Percentiles rank a stretch among this genome's conserved stretches.
Conservation (phyloP, 2,797 vertebrate species). For the Rhinella marina region DNA sequence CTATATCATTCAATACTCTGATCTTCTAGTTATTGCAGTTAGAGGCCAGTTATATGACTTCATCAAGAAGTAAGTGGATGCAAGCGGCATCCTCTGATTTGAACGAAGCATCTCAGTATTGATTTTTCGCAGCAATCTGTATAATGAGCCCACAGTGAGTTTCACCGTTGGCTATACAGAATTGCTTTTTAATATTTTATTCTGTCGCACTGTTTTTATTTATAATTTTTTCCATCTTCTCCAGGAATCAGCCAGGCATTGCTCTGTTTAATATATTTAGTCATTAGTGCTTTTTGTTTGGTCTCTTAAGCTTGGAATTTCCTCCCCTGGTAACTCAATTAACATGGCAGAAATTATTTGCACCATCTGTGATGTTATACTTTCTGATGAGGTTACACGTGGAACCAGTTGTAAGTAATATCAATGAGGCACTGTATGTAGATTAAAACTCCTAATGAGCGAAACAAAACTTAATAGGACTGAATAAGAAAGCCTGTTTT, state of each 20-base stretch:
- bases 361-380: constrained; percentile 44
- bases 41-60: not conserved
- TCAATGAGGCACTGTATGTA: constrained; percentile 39
- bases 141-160: constrained; percentile 8
- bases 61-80: not conserved
- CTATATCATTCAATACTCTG: not conserved
- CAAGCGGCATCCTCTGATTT: not conserved
- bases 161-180: constrained; percentile 5
- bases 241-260: constrained; percentile 29
- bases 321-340: constrained; percentile 41
- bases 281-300: constrained; percentile 42
- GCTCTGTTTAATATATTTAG: constrained; percentile 44
- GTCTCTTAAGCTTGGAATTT: constrained; percentile 35
- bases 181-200: constrained; percentile 47
- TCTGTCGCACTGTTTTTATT: constrained; percentile 39
- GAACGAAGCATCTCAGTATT: not conserved
- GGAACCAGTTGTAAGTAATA: constrained; percentile 37
- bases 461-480: constrained; percentile 53
- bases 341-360: constrained; percentile 41
- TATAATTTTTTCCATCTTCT: constrained; percentile 35
- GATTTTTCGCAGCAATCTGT: constrained; percentile 1
- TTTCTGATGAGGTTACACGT: constrained; percentile 24
- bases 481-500: constrained; percentile 46
- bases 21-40: not conserved
- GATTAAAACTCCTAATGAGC: constrained; percentile 54